phyloP scores from a whole-genome alignment of 2,797 vertebrate genomes.

The Novumbra hubbsi region DNA sequence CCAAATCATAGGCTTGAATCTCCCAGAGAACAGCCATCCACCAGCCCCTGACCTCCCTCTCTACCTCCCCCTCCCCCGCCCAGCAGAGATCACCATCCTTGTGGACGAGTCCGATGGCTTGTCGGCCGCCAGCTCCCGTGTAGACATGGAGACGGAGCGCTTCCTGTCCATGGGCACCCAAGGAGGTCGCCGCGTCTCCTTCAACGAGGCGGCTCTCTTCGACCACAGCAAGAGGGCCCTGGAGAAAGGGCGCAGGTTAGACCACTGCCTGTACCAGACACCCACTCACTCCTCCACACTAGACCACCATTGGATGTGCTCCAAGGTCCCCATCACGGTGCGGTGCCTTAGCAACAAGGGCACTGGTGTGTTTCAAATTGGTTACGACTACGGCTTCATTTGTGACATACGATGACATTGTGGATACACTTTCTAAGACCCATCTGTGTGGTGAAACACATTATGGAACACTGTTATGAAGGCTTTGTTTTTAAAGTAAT shows the following conservation, averaged over 20 bases:
- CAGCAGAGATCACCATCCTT: slow-evolving; percentile 86
- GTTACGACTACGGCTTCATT: not conserved
- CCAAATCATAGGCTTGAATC: too few species aligned
- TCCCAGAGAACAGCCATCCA: not conserved
- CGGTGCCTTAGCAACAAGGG: not conserved
- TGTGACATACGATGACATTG: not conserved
- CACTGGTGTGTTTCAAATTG: not conserved
- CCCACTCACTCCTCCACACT: slow-evolving; percentile 1
- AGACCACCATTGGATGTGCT: not conserved
- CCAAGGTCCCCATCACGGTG: not conserved
- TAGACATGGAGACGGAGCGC: slow-evolving; percentile 85
- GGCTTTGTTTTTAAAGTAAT: not conserved
- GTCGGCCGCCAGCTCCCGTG: slow-evolving; percentile 81
- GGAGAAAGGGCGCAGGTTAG: slow-evolving; percentile 94
- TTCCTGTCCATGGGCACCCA: slow-evolving; percentile 90
- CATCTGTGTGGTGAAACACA: not conserved
- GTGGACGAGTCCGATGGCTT: slow-evolving; percentile 89
- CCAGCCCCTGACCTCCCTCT: not conserved
- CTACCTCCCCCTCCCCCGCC: slow-evolving; percentile 10
- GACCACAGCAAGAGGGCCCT: slow-evolving; percentile 88
- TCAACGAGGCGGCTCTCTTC: slow-evolving; percentile 94
- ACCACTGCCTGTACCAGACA: slow-evolving; percentile 3
- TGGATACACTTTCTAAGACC: not conserved
- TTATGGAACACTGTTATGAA: not conserved
- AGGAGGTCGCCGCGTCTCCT: slow-evolving; percentile 93